These are phyloP conservation scores for Epizoanthus stellaris DNA, from an alignment of 92 coral and sea anemone genomes.

Conservation along the genomic window DNA sequence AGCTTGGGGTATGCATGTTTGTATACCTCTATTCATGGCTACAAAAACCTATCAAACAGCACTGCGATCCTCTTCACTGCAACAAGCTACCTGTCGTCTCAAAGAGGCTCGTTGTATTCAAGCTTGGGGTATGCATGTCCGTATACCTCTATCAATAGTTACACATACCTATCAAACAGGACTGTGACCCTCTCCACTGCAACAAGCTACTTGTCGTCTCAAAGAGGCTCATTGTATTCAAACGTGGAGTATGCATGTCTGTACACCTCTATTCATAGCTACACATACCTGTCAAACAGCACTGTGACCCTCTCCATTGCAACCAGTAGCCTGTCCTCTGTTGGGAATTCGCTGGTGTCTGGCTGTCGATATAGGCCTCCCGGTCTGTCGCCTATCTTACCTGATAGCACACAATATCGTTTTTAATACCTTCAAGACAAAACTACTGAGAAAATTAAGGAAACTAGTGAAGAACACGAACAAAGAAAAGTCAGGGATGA, in stretches of 20 bases:
- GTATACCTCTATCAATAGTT: background rate
- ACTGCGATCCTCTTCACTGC: too few species aligned
- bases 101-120: background rate
- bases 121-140: background rate
- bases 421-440: background rate
- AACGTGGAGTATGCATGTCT: background rate
- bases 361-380: conserved; percentile 88
- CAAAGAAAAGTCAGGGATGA: too few species aligned
- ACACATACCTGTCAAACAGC: conserved; percentile 85
- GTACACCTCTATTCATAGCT: background rate
- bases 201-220: background rate
- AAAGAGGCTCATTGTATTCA: conserved; percentile 1
- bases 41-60: conserved; percentile 69
- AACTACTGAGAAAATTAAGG: too few species aligned
- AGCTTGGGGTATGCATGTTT: background rate
- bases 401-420: conserved; percentile 31
- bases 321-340: conserved; percentile 89
- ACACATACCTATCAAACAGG: conserved; percentile 66
- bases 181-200: too few species aligned
- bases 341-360: conserved; percentile 87
- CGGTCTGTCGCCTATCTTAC: conserved; percentile 95
- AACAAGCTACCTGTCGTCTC: background rate
- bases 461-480: too few species aligned
- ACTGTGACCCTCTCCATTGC: conserved; percentile 99
- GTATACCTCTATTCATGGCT: background rate